A percentile compares a stretch with the other conserved stretches of the same genome.
Evolutionary conservation across 64 coral and sea anemone genomes (phyloP).

Genomic region (Pocillopora damicornis): DNA sequence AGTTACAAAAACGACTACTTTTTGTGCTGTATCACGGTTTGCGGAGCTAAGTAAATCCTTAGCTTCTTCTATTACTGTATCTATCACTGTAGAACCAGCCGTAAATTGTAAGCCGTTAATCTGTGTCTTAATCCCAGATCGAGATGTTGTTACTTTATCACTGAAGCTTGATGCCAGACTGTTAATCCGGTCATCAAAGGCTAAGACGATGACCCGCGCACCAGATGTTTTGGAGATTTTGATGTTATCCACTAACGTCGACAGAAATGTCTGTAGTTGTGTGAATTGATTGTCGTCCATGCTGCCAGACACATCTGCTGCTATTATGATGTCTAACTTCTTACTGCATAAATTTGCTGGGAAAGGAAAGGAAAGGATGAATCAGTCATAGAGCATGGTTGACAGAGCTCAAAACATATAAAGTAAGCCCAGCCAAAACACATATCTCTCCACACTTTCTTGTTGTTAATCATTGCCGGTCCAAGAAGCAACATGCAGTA

Average conservation of each 20-base stretch:
- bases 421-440: too few relatives aligned
- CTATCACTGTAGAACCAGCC: constrained; percentile 2
- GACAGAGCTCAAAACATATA: too few relatives aligned
- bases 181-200: background rate
- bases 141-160: background rate
- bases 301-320: constrained; percentile 24
- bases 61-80: background rate
- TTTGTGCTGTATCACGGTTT: background rate
- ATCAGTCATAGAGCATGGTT: too few relatives aligned
- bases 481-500: too few relatives aligned
- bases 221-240: background rate
- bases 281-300: background rate
- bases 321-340: constrained; percentile 2
- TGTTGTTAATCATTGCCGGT: too few relatives aligned
- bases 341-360: background rate
- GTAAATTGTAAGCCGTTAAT: background rate
- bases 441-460: too few relatives aligned
- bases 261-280: background rate
- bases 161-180: background rate
- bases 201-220: background rate
- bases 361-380: background rate
- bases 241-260: background rate
- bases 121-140: background rate
- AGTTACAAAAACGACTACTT: constrained; percentile 4
- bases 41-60: background rate